A percentile compares a stretch with the other conserved stretches of the same genome.
phyloP scores from a whole-genome alignment of 2,888 invertebrate species.

The Osmoderma eremita region DNA sequence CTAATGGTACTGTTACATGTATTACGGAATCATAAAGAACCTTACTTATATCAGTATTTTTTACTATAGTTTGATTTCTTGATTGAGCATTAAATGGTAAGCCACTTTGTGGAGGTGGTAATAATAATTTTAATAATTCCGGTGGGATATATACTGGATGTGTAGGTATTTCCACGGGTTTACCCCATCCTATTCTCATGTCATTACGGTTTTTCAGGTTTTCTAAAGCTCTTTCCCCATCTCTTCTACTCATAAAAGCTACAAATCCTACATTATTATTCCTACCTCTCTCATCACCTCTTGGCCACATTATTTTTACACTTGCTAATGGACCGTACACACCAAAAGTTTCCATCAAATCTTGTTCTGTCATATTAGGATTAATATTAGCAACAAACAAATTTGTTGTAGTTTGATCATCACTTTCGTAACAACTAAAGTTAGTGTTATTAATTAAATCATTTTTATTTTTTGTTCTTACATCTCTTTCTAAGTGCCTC shows the following conservation, averaged over 20 bases:
- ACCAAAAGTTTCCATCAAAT: conserved; percentile 96
- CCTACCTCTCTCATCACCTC: conserved; percentile 91
- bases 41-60: conserved; percentile 61
- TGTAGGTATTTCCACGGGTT: conserved; percentile 93
- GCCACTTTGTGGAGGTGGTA: conserved; percentile 90
- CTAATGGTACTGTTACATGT: conserved; percentile 68
- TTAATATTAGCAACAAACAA: conserved; percentile 96
- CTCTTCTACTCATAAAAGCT: conserved; percentile 97
- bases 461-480: conserved; percentile 86
- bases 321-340: conserved; percentile 96
- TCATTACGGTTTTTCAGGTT: conserved; percentile 88
- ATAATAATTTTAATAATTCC: conserved; percentile 76
- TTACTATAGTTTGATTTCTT: conserved; percentile 51
- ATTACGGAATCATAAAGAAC: conserved; percentile 88
- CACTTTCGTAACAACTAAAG: conserved; percentile 72
- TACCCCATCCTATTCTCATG: conserved; percentile 97
- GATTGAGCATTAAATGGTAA: conserved; percentile 99
- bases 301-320: conserved; percentile 99
- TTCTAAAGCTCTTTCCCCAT: conserved; percentile 90
- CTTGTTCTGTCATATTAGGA: conserved; percentile 93
- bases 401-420: conserved; percentile 96
- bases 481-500: conserved; percentile 93
- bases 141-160: conserved; percentile 98
- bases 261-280: conserved; percentile 98
- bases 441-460: conserved; percentile 61